Evolutionary conservation across 1,140 invertebrate species (phyloP).

Genomic region (Antheraea pernyi): DNA sequence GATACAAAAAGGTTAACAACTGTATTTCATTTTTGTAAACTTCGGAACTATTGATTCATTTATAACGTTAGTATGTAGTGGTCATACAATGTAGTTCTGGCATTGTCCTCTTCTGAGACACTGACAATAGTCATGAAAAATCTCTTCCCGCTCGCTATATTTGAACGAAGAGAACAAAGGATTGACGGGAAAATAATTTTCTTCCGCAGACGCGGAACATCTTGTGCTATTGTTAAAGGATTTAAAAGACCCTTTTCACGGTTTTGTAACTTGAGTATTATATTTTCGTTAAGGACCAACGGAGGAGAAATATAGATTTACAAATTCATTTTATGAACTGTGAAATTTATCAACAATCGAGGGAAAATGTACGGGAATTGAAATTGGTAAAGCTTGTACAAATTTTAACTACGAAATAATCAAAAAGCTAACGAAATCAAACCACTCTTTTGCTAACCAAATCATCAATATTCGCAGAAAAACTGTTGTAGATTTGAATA

Average conservation of each 20-base stretch:
- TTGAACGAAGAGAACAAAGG: constrained; percentile 56
- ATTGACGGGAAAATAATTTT: constrained; percentile 66
- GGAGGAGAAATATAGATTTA: background rate
- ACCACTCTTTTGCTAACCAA: too few relatives aligned
- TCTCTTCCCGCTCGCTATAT: constrained; percentile 44
- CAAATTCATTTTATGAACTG: background rate
- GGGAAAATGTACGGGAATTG: too few relatives aligned
- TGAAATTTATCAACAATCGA: too few relatives aligned
- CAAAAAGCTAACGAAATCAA: too few relatives aligned
- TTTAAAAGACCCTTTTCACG: constrained; percentile 67
- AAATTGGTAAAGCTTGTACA: too few relatives aligned
- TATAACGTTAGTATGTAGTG: background rate
- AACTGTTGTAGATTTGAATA: too few relatives aligned
- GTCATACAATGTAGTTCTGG: background rate
- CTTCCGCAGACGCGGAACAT: constrained; percentile 50
- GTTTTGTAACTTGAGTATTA: constrained; percentile 17
- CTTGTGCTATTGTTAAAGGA: constrained; percentile 71
- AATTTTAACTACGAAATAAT: too few relatives aligned
- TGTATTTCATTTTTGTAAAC: too few relatives aligned
- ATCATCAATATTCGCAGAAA: too few relatives aligned
- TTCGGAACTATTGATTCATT: too few relatives aligned
- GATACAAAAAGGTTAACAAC: too few relatives aligned
- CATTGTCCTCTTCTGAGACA: background rate
- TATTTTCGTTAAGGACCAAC: background rate
- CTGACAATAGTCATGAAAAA: constrained; percentile 30